Evolutionary conservation across 2,113 vertebrate species (phyloP), one percentile per base, ranked within the genome.

Genomic region (Menura novaehollandiae): DNA sequence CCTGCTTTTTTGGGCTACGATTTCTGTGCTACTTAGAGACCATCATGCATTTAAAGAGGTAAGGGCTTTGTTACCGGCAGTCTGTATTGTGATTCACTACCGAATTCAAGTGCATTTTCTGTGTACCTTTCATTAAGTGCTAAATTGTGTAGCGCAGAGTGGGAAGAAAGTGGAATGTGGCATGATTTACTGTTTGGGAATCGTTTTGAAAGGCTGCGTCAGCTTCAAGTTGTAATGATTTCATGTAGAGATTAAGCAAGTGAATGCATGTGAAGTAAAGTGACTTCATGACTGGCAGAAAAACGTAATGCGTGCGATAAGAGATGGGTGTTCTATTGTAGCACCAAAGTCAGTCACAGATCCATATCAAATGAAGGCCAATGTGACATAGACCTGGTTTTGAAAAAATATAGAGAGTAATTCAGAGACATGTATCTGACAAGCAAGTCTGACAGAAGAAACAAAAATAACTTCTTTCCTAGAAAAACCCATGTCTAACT

Each of bases 11-110:
- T 1, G 76, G 68, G 68, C 92, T 83, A 3, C 69, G 30, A 19
- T 96, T 69, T 78, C 46, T 79, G 69, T 39, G 69, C 77, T 60
- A 9, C 67, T 81, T 68, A 89, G 78, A 88, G 81, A 75, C 30
- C 96, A 9, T 13, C 95, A 91, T 88, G 94, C 88, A 32, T 85
- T 92, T 66, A 4, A 86, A 56, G 94, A 98, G 97, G 97, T 98
- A 98, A 98, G 97, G 85, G 77, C 43, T 89, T 79, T 59, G 67
- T 53, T 20, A 46, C 23, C 84, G 6, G 7, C 43, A 4, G 4
- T 15, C 77, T 28, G 3, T 41, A 2, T 3, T 3, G 51, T 33
- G 79, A 30, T 27, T 91, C 63, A 13, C 35, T 60, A 28, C 35
- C 3, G 33, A 62, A 79, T 88, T 69, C 35, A 6, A 79, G 60